A percentile compares a stretch with the other conserved stretches of the same genome.
These are phyloP conservation scores for Lasiommata megera DNA, from an alignment of 2,888 invertebrate genomes.

Conservation along the genomic window DNA sequence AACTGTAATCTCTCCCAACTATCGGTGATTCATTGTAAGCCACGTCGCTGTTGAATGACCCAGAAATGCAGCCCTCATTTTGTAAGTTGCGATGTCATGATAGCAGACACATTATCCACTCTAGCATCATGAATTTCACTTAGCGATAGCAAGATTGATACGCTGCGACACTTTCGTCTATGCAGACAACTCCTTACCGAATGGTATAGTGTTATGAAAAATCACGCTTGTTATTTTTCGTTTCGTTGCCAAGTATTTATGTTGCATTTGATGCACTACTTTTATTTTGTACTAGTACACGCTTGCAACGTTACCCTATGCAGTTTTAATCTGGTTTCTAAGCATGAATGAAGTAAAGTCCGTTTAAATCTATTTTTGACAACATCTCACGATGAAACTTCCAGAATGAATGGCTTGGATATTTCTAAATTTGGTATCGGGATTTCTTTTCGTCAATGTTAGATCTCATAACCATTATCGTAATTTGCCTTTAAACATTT, in stretches of 20 bases:
- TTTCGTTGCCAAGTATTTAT: constrained; percentile 11
- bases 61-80: not conserved
- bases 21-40: not conserved
- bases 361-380: no score
- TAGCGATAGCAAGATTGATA: not conserved
- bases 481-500: no score
- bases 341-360: no score
- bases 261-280: not conserved
- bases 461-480: no score
- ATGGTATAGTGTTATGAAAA: constrained; percentile 7
- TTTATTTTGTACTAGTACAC: not conserved
- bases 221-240: constrained; percentile 5
- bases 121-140: not conserved
- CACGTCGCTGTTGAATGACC: not conserved
- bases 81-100: not conserved
- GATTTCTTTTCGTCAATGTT: no score
- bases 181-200: not conserved
- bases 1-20: no score
- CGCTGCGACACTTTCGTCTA: constrained; percentile 1
- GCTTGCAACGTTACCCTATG: not conserved
- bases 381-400: no score
- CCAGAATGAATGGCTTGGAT: no score
- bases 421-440: no score
- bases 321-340: not conserved
- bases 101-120: not conserved